These are phyloP conservation scores for Spilogale gracilis DNA, from an alignment of 2,113 vertebrate genomes.

Conservation along the genomic window DNA sequence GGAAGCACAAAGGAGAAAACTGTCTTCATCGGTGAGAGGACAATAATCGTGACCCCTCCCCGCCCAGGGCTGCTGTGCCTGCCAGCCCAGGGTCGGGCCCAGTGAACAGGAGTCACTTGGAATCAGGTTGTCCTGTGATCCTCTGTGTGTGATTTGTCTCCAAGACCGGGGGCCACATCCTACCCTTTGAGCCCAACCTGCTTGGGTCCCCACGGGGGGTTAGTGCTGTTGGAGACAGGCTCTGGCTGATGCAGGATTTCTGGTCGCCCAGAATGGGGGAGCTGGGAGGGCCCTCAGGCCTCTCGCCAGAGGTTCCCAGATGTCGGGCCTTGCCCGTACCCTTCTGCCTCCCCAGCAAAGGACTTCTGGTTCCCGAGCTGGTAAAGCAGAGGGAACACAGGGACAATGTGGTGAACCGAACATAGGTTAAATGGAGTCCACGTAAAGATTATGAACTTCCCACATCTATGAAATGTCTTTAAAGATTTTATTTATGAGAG, in stretches of 20 bases:
- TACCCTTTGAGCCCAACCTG: neutral
- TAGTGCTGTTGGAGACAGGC: fast-evolving
- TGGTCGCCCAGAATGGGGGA: neutral
- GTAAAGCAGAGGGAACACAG: neutral
- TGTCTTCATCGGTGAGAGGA: neutral
- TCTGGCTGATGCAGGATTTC: neutral
- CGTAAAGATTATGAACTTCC: neutral
- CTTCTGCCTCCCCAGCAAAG: fast-evolving
- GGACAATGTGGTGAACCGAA: neutral
- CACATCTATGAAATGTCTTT: neutral
- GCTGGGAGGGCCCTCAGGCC: too few relatives aligned
- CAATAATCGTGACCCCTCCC: too few relatives aligned
- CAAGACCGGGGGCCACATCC: neutral
- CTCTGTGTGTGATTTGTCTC: neutral
- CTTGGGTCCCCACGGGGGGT: neutral
- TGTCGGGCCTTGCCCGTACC: neutral
- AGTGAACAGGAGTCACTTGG: neutral
- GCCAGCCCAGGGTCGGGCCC: neutral
- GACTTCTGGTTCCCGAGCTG: neutral
- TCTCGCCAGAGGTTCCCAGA: neutral
- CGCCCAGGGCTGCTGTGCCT: neutral
- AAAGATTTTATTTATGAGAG: too few relatives aligned
- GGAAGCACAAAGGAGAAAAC: neutral
- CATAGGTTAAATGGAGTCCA: neutral
- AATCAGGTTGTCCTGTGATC: neutral